Conservation (phyloP, 1,140 invertebrate genomes). For the Vanessa atalanta region DNA sequence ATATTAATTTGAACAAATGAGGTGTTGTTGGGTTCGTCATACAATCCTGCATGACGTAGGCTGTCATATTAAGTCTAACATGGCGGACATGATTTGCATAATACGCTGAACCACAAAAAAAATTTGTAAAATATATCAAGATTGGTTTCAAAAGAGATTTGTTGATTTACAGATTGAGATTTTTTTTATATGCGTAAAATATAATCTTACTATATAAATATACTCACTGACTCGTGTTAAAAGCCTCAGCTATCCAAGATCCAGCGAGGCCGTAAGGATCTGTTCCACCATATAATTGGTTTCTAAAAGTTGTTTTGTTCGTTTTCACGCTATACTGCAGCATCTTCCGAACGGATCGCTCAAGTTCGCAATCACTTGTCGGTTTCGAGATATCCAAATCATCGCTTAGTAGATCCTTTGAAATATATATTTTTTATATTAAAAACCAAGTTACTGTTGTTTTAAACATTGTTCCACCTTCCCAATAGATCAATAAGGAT, state of each 20-base stretch:
- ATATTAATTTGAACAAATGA: too few species aligned
- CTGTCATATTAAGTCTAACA: too few species aligned
- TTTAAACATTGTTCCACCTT: too few species aligned
- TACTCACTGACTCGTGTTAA: slow-evolving; percentile 89
- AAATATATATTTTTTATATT: slow-evolving; percentile 23
- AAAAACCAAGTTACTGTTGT: too few species aligned
- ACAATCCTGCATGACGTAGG: too few species aligned
- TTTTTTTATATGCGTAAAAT: too few species aligned
- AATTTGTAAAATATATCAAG: too few species aligned
- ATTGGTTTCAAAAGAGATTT: not conserved
- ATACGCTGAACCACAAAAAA: too few species aligned
- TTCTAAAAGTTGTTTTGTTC: slow-evolving; percentile 86
- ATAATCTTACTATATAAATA: too few species aligned
- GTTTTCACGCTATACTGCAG: slow-evolving; percentile 88
- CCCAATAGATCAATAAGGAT: too few species aligned
- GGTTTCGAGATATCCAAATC: slow-evolving; percentile 80
- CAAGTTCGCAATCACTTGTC: slow-evolving; percentile 77
- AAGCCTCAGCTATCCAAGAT: slow-evolving; percentile 86
- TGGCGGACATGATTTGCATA: too few species aligned
- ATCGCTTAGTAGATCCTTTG: slow-evolving; percentile 70
- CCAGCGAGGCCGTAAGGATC: slow-evolving; percentile 89
- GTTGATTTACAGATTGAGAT: not conserved
- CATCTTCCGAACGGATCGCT: slow-evolving; percentile 81
- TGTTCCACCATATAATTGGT: slow-evolving; percentile 88
- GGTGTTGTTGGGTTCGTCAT: too few species aligned